A percentile compares a stretch with the other conserved stretches of the same genome.
Conservation (phyloP, 2,113 vertebrate species). For the Zosterops japonicus region DNA sequence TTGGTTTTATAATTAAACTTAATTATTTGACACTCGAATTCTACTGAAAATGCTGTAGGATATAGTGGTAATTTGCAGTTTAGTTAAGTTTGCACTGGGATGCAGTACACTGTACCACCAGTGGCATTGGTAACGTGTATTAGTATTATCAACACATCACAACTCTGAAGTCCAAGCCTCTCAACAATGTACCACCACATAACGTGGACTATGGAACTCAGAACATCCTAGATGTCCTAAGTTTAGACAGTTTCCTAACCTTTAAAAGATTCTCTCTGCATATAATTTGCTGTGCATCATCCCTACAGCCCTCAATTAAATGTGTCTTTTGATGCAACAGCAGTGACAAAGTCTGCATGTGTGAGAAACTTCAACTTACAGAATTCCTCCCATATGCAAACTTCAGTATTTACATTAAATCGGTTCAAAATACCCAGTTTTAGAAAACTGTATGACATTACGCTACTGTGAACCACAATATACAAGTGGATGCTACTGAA, state of each 20-base stretch:
- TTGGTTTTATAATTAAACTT: not conserved
- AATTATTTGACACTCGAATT: not conserved
- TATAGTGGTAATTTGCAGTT: not conserved
- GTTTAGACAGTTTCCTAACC: not conserved
- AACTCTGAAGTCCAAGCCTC: not conserved
- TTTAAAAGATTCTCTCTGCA: not conserved
- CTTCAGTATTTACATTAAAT: not conserved
- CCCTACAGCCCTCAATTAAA: not conserved
- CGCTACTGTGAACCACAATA: not conserved
- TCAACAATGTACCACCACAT: not conserved
- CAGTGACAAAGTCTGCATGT: not conserved
- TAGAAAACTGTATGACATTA: fast-evolving
- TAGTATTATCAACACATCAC: not conserved
- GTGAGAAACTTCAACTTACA: not conserved
- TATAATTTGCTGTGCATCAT: not conserved
- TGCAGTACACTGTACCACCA: not conserved
- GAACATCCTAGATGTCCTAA: not conserved
- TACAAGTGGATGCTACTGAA: not conserved
- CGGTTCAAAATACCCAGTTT: not conserved
- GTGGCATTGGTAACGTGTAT: not conserved
- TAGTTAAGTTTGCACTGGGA: not conserved
- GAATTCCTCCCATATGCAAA: not conserved
- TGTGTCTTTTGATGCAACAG: not conserved
- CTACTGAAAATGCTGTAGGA: not conserved
- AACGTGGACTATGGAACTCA: fast-evolving